phyloP scores from a whole-genome alignment of 2,797 vertebrate species.

The Enteromius paludinosus region DNA sequence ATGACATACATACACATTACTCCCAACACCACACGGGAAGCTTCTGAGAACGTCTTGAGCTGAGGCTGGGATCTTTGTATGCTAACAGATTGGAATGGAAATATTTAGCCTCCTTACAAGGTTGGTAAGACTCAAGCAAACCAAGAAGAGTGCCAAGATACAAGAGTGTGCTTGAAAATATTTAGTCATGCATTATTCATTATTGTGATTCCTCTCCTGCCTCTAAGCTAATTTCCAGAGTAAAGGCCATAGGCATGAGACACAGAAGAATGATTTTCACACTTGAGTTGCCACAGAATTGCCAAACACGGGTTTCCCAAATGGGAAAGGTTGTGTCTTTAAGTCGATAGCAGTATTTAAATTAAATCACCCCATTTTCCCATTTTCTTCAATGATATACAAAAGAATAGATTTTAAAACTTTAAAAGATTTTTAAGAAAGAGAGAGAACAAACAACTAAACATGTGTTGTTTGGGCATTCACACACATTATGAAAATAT shows the following conservation, averaged over 20 bases:
- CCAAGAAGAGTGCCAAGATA: constrained; percentile 51
- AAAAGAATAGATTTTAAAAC: not conserved
- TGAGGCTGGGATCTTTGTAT: constrained; percentile 48
- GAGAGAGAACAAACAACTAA: not conserved
- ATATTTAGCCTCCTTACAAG: constrained; percentile 62
- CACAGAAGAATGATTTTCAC: constrained; percentile 61
- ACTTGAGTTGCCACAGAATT: constrained; percentile 59
- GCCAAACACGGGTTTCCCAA: constrained; percentile 55
- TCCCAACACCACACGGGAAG: constrained; percentile 22
- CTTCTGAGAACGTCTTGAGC: constrained; percentile 24
- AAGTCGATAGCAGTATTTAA: constrained; percentile 24
- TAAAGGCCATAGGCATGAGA: constrained; percentile 54
- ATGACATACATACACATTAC: constrained; percentile 35
- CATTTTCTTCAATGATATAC: not conserved
- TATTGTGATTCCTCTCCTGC: constrained; percentile 51
- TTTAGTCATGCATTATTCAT: constrained; percentile 68
- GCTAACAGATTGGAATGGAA: constrained; percentile 56
- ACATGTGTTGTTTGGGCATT: not conserved
- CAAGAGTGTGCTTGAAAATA: constrained; percentile 59
- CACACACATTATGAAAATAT: not conserved
- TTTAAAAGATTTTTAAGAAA: not conserved
- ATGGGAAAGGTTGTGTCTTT: constrained; percentile 48
- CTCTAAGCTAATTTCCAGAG: constrained; percentile 57
- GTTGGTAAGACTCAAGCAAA: constrained; percentile 56
- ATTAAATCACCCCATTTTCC: not conserved